Percentiles rank a stretch among this genome's conserved stretches.
Conservation (phyloP, 2,888 invertebrate genomes). For the Nomada goodeniana region DNA sequence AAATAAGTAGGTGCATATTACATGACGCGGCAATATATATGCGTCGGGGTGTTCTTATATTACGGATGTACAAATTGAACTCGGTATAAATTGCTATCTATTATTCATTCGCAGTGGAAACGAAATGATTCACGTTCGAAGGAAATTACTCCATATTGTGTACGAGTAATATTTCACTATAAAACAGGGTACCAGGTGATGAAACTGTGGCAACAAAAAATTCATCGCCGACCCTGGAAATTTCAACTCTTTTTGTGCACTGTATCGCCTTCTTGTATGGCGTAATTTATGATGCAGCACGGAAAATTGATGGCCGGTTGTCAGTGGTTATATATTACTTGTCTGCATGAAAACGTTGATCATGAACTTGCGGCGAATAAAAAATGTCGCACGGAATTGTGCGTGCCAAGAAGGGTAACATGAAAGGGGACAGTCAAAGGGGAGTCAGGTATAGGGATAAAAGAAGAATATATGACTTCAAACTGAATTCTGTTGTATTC, state of each 20-base stretch:
- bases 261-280: slow-evolving; percentile 20
- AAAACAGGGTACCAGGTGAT: slow-evolving; percentile 17
- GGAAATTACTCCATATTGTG: slow-evolving; percentile 18
- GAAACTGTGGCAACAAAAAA: slow-evolving; percentile 21
- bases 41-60: neutral
- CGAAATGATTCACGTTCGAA: slow-evolving; percentile 5
- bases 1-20: too few relatives aligned
- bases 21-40: neutral
- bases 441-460: slow-evolving; percentile 12
- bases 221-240: slow-evolving; percentile 25
- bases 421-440: slow-evolving; percentile 17
- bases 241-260: slow-evolving; percentile 43
- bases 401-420: slow-evolving; percentile 16
- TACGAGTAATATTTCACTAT: slow-evolving; percentile 4
- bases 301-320: slow-evolving; percentile 47
- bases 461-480: slow-evolving; percentile 12
- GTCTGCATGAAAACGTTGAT: slow-evolving; percentile 46
- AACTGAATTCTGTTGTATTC: neutral
- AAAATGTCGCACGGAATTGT: slow-evolving; percentile 10
- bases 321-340: slow-evolving; percentile 46
- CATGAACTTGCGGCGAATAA: slow-evolving; percentile 43
- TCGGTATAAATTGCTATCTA: neutral
- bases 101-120: neutral
- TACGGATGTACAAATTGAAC: neutral
- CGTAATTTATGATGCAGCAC: slow-evolving; percentile 40